phyloP scores from a whole-genome alignment of 2,797 vertebrate genomes.

The Hipposideros larvatus region DNA sequence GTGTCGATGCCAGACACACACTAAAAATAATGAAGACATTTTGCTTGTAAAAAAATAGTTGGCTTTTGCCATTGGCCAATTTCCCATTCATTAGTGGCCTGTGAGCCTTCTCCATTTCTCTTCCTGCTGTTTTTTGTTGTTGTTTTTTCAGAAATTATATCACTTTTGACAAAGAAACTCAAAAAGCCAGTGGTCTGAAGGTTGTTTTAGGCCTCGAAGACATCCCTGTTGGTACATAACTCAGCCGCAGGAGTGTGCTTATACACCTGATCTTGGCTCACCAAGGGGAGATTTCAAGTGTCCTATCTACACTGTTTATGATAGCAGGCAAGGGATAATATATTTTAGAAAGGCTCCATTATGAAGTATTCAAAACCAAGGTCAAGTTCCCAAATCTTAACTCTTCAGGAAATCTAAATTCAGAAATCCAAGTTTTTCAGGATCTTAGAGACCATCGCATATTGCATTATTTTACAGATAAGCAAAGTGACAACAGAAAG shows the following conservation, averaged over 20 bases:
- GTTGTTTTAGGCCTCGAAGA: background rate
- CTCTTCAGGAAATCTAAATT: conserved; percentile 30
- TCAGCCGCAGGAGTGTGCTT: rapidly evolving
- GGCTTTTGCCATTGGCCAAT: conserved; percentile 36
- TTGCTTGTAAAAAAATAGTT: conserved; percentile 33
- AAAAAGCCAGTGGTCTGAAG: background rate
- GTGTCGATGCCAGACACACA: background rate
- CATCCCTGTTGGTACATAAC: rapidly evolving
- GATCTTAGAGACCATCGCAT: background rate
- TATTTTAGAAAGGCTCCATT: background rate
- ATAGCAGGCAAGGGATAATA: background rate
- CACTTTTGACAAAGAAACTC: background rate
- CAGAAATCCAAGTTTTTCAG: background rate
- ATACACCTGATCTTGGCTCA: background rate
- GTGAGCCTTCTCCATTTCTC: background rate
- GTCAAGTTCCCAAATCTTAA: conserved; percentile 7
- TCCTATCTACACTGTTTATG: background rate
- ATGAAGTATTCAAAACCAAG: background rate
- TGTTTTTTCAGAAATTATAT: conserved; percentile 36
- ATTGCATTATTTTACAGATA: background rate
- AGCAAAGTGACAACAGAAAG: background rate
- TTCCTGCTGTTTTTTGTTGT: conserved; percentile 51
- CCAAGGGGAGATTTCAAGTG: rapidly evolving
- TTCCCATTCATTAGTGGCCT: background rate
- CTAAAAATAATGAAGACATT: background rate